Conservation (phyloP, 2,797 vertebrate genomes). For the Dipus sagitta region DNA sequence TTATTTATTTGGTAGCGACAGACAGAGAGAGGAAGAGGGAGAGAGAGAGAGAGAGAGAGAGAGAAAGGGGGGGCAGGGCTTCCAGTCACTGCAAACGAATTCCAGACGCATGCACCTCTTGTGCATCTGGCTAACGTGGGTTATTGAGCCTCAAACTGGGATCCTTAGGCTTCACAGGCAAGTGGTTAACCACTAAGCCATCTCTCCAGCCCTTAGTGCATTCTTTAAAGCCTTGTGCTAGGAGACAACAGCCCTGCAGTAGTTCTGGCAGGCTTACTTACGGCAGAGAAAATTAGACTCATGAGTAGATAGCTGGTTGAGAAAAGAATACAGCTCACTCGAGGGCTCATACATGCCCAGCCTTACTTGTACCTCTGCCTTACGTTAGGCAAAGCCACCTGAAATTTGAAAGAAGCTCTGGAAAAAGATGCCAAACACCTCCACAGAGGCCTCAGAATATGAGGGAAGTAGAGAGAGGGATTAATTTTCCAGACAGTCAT, state of each 20-base stretch:
- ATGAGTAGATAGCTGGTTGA: constrained; percentile 8
- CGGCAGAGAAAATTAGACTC: constrained; percentile 25
- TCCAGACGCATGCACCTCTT: too few relatives aligned
- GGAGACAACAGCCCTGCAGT: not conserved
- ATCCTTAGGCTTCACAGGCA: too few relatives aligned
- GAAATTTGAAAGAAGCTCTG: constrained; percentile 29
- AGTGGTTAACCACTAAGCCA: too few relatives aligned
- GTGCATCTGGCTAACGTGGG: too few relatives aligned
- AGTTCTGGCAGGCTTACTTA: not conserved
- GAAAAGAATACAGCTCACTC: not conserved
- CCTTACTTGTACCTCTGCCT: constrained; percentile 13
- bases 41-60: too few relatives aligned
- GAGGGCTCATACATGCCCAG: not conserved
- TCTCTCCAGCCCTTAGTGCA: not conserved
- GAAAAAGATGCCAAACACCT: constrained; percentile 3
- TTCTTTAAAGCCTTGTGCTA: not conserved
- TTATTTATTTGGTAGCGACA: too few relatives aligned
- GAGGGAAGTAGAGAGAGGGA: not conserved
- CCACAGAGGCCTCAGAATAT: not conserved
- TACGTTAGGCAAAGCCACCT: constrained; percentile 4
- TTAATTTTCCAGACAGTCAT: constrained; percentile 30
- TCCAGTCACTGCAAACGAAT: too few relatives aligned
- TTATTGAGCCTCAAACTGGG: too few relatives aligned
- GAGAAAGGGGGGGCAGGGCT: too few relatives aligned
- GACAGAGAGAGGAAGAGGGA: too few relatives aligned